Percentiles rank a stretch among this genome's conserved stretches.
Evolutionary conservation across 2,888 invertebrate species (phyloP).

Genomic region (Aradus depressus): DNA sequence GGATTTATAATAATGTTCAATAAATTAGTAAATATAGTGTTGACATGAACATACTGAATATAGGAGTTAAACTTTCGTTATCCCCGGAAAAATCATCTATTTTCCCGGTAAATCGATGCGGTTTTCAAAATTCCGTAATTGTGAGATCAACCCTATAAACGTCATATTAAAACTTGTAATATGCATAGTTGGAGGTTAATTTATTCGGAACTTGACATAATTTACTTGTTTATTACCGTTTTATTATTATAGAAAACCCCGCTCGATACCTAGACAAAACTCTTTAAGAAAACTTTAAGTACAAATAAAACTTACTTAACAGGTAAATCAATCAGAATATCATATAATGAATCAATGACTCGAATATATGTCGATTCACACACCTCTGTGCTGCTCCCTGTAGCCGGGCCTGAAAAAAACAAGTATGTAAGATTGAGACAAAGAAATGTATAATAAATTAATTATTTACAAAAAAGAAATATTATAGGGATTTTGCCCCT

Average conservation of each 20-base stretch:
- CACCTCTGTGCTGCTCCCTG: conserved; percentile 28
- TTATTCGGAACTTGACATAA: neutral
- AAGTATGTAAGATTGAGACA: neutral
- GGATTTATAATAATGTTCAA: no score
- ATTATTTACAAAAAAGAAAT: conserved; percentile 11
- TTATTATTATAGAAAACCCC: neutral
- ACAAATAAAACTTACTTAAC: conserved; percentile 51
- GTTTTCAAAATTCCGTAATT: no score
- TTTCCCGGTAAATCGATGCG: no score
- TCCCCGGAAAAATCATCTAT: no score
- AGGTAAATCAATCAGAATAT: conserved; percentile 71
- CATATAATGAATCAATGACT: conserved; percentile 62
- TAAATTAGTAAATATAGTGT: no score
- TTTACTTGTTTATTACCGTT: conserved; percentile 2
- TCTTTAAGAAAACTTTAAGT: neutral
- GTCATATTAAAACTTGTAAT: no score
- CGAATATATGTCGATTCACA: conserved; percentile 49
- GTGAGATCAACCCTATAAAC: no score
- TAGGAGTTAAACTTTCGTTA: no score
- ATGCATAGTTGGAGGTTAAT: neutral
- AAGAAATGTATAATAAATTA: neutral
- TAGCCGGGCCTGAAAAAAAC: conserved; percentile 28
- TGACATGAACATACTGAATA: no score
- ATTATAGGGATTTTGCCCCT: neutral
- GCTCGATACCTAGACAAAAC: neutral